phyloP scores from a whole-genome alignment of 2,888 invertebrate genomes.

The Dicyrtoma fusca region DNA sequence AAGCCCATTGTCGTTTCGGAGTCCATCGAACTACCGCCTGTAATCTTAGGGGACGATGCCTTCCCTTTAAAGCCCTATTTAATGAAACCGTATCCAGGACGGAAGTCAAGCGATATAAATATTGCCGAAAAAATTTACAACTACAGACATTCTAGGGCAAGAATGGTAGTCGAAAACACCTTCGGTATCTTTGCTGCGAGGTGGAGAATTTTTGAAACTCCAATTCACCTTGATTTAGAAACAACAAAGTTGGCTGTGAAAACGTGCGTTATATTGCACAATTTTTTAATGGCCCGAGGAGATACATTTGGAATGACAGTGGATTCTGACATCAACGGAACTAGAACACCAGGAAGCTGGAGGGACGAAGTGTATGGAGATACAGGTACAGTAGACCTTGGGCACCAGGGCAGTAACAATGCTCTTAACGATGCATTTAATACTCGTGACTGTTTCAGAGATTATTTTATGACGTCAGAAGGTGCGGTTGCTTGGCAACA shows the following conservation, averaged over 20 bases:
- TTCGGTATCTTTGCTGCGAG: slow-evolving; percentile 49
- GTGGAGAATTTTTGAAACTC: slow-evolving; percentile 45
- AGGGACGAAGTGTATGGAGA: neutral
- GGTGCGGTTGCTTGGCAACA: slow-evolving; percentile 11
- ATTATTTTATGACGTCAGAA: slow-evolving; percentile 4
- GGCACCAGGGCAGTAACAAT: slow-evolving; percentile 15
- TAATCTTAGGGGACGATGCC: slow-evolving; percentile 34
- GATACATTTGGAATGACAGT: slow-evolving; percentile 18
- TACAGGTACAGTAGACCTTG: neutral
- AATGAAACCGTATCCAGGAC: slow-evolving; percentile 33
- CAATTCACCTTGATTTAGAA: slow-evolving; percentile 41
- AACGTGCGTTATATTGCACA: slow-evolving; percentile 39
- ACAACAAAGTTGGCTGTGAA: slow-evolving; percentile 33
- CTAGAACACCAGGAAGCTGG: neutral
- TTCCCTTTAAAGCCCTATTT: slow-evolving; percentile 30
- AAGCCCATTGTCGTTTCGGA: slow-evolving; percentile 11
- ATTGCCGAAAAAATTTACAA: slow-evolving; percentile 33
- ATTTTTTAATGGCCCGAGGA: slow-evolving; percentile 33
- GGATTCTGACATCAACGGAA: neutral
- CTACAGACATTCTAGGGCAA: slow-evolving; percentile 40
- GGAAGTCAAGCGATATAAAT: neutral
- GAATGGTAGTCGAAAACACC: slow-evolving; percentile 39
- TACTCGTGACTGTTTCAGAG: neutral
- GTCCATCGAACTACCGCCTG: slow-evolving; percentile 10
- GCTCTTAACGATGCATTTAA: slow-evolving; percentile 1